These are phyloP conservation scores for Drosophila nigrodunni DNA, from an alignment of 1,140 invertebrate species.

Conservation along the genomic window DNA sequence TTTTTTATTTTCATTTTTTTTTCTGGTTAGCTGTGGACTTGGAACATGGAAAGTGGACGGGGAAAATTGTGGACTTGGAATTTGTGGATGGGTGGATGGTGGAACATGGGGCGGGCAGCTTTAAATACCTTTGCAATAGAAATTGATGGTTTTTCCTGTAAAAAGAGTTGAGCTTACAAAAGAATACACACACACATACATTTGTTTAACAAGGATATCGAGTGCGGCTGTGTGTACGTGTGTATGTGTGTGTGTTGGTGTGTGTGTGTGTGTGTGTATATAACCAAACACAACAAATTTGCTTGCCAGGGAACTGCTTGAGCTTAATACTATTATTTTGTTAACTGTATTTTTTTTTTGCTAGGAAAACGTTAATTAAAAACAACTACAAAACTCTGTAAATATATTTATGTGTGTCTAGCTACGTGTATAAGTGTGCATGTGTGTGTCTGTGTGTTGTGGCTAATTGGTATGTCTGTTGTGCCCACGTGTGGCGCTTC, in stretches of 20 bases:
- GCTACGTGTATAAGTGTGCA: slow-evolving; percentile 8
- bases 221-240: slow-evolving; percentile 27
- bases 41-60: background rate
- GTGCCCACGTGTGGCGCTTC: slow-evolving; percentile 9
- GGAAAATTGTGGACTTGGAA: background rate
- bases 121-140: slow-evolving; percentile 84
- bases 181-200: slow-evolving; percentile 62
- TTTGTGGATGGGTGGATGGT: background rate
- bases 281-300: slow-evolving; percentile 44
- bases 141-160: slow-evolving; percentile 84
- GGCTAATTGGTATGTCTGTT: slow-evolving; percentile 46
- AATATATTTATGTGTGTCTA: slow-evolving; percentile 13
- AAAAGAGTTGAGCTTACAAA: slow-evolving; percentile 83
- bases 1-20: background rate
- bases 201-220: slow-evolving; percentile 10
- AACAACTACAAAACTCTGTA: slow-evolving; percentile 13
- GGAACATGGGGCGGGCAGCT: slow-evolving; percentile 57
- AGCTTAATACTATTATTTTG: background rate
- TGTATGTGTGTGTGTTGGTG: slow-evolving; percentile 20
- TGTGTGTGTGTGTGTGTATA: slow-evolving; percentile 26
- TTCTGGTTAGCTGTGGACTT: slow-evolving; percentile 20
- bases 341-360: slow-evolving; percentile 13
- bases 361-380: slow-evolving; percentile 11
- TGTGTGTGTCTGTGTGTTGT: slow-evolving; percentile 17
- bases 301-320: slow-evolving; percentile 35